These are phyloP conservation scores for Dynastes tityus DNA, from an alignment of 2,888 invertebrate genomes.

Conservation along the genomic window DNA sequence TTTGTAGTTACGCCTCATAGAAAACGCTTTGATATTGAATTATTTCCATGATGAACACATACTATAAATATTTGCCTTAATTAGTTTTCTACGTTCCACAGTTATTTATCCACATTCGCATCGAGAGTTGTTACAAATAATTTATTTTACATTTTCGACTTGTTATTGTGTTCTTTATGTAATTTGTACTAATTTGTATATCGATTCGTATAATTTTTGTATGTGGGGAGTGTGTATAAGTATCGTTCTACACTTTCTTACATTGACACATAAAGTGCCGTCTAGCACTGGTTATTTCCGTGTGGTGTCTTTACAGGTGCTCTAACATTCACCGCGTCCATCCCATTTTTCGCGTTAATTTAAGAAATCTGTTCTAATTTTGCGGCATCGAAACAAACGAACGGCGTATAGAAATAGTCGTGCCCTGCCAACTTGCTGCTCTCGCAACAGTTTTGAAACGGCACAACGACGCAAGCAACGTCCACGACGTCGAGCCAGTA, in stretches of 20 bases:
- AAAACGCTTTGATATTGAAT: too few relatives aligned
- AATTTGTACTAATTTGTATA: not conserved
- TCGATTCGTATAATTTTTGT: too few relatives aligned
- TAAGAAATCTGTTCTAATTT: conserved; percentile 49
- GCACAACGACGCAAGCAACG: conserved; percentile 43
- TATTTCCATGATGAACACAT: too few relatives aligned
- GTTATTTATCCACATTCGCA: too few relatives aligned
- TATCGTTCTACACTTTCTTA: not conserved
- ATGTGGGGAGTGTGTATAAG: too few relatives aligned
- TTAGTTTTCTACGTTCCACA: too few relatives aligned
- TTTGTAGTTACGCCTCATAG: too few relatives aligned
- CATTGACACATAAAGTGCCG: conserved; percentile 11
- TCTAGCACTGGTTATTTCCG: conserved; percentile 31
- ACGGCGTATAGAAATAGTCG: conserved; percentile 48
- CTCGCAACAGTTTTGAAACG: conserved; percentile 44
- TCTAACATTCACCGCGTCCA: conserved; percentile 28
- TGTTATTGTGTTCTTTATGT: not conserved
- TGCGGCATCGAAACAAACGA: conserved; percentile 49
- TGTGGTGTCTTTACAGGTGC: conserved; percentile 45
- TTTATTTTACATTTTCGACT: too few relatives aligned
- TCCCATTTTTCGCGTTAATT: conserved; percentile 45
- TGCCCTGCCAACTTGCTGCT: conserved; percentile 49
- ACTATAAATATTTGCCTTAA: too few relatives aligned
- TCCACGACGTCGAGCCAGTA: conserved; percentile 44
- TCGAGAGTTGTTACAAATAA: too few relatives aligned